Base-by-base conservation (phyloP, 2,113 vertebrate genomes). In the Ramphastos sulfuratus region DNA sequence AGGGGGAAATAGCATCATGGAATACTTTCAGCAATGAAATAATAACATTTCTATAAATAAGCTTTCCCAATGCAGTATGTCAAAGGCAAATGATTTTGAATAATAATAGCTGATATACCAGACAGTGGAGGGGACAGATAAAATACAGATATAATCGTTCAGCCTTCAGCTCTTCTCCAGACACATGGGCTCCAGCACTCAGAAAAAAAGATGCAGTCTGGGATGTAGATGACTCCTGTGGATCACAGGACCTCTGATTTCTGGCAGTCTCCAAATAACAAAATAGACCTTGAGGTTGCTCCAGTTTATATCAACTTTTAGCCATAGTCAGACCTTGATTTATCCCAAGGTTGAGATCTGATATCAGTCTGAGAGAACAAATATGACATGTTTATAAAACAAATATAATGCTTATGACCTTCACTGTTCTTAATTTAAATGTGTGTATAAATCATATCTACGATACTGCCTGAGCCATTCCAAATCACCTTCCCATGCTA, bases 21-120 rank as follows among this genome's bases (percentile, higher is more conserved):
- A 91, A 89, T 95, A 74, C 84, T 91, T 92, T 67, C 65, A 94
- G 79, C 75, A 92, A 79, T 91, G 85, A 72, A 85, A 96, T 85
- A 95, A 94, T 95, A 96, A 94, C 58, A 90, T 94, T 94, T 85
- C 89, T 92, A 93, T 89, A 96, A 96, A 94, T 92, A 89, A 17
- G 60, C 58, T 69, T 92, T 83, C 72, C 83, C 72, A 94, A 87
- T 85, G 48, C 69, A 72, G 44, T 8, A 77, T 71, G 69, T 91
- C 85, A 83, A 80, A 93, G 72, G 72, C 65, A 91, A 92, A 89
- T 85, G 80, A 80, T 83, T 85, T 74, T 60, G 65, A 90, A 81
- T 88, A 86, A 72, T 63, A 75, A 65, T 85, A 87, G 14, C 72
- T 85, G 85, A 91, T 78, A 87, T 17, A 71, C 16, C 17, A 58